Evolutionary conservation across 2,888 invertebrate genomes (phyloP).

Genomic region (Mesoligia furuncula): DNA sequence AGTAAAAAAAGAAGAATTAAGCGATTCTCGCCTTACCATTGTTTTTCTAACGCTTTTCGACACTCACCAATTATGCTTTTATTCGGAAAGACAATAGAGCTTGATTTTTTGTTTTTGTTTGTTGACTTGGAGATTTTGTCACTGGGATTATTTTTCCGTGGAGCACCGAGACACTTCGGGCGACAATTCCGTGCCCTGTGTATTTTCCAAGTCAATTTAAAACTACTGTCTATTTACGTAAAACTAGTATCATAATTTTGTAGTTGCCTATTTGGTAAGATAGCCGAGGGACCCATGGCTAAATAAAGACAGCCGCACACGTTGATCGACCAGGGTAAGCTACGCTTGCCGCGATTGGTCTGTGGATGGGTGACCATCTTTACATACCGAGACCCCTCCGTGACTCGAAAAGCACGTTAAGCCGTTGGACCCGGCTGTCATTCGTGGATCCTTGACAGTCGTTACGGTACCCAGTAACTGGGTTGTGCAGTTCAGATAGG

Average conservation of each 20-base stretch:
- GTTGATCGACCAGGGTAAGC: no score
- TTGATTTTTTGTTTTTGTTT: constrained; percentile 47
- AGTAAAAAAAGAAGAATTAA: constrained; percentile 67
- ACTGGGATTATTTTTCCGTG: constrained; percentile 12
- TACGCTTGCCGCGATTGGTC: no score
- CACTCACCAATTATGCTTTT: constrained; percentile 60
- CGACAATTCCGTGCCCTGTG: background rate
- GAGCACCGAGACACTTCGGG: background rate
- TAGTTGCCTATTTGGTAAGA: background rate
- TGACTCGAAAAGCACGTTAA: no score
- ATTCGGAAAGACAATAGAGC: constrained; percentile 52
- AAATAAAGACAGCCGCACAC: no score
- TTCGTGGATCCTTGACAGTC: no score
- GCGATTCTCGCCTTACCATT: constrained; percentile 55
- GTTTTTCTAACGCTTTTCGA: constrained; percentile 64
- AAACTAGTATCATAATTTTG: background rate
- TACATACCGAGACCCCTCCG: no score
- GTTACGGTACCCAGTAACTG: no score
- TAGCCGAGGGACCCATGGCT: no score
- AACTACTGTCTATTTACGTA: background rate
- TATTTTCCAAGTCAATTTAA: background rate
- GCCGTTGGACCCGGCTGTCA: no score
- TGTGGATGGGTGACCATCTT: no score
- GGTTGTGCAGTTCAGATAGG: no score
- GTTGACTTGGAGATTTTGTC: constrained; percentile 35